Conservation (phyloP, 2,113 vertebrate genomes). For the Thinocorus orbignyianus region DNA sequence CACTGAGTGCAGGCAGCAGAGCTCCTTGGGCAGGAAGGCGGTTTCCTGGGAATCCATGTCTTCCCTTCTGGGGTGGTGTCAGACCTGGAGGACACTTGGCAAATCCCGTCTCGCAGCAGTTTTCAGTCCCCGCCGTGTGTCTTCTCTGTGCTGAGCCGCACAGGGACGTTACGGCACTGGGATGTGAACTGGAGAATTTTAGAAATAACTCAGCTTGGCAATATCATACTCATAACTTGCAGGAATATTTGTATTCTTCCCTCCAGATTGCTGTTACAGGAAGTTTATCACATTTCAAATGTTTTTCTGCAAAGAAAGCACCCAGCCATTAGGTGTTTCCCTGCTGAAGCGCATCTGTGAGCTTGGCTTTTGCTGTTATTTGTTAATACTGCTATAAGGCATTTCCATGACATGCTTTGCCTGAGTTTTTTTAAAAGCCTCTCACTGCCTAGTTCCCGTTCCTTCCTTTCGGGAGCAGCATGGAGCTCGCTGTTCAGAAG, state of each 20-base stretch:
- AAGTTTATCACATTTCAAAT: neutral
- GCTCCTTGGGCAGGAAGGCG: neutral
- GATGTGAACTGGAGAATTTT: neutral
- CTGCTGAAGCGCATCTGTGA: neutral
- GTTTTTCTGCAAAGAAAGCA: neutral
- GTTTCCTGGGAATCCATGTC: neutral
- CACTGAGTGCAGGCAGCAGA: neutral
- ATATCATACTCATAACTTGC: neutral
- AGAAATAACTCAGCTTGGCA: neutral
- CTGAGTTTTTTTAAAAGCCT: neutral
- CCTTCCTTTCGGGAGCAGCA: neutral
- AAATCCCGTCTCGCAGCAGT: neutral
- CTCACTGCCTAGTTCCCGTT: neutral
- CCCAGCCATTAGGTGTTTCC: neutral
- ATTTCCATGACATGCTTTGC: neutral
- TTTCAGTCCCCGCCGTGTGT: neutral
- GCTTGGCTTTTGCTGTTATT: neutral
- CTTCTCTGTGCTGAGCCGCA: neutral
- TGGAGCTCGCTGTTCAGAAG: neutral
- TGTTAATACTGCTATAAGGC: neutral
- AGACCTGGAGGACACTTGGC: neutral
- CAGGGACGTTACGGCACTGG: neutral
- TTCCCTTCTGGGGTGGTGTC: neutral
- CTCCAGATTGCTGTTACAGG: neutral
- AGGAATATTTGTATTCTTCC: neutral